phyloP scores from a whole-genome alignment of 2,797 vertebrate genomes.

The Philypnodon macrostomus region DNA sequence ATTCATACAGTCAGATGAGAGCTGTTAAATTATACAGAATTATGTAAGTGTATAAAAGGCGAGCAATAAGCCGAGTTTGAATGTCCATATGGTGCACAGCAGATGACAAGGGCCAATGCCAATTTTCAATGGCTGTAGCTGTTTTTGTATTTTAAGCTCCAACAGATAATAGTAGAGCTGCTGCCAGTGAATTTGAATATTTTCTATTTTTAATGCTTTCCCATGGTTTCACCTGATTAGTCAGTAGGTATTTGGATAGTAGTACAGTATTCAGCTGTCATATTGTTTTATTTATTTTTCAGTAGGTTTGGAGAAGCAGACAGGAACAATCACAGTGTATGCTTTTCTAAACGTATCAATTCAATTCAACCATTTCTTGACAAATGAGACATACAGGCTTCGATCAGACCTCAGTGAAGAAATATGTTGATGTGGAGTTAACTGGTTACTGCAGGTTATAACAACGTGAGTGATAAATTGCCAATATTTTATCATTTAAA shows the following conservation, averaged over 20 bases:
- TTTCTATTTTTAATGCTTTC: slow-evolving; percentile 1
- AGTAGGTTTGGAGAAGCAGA: too few species aligned
- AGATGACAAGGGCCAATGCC: slow-evolving; percentile 9
- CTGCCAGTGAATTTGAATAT: not conserved
- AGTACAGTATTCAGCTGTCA: too few species aligned
- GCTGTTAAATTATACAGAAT: slow-evolving; percentile 41
- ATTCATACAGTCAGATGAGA: slow-evolving; percentile 37
- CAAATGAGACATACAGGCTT: too few species aligned
- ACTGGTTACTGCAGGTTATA: too few species aligned
- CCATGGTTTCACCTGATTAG: not conserved
- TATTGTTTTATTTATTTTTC: too few species aligned
- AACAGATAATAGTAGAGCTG: slow-evolving; percentile 4
- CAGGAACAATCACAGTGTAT: too few species aligned
- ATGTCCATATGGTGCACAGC: slow-evolving; percentile 22
- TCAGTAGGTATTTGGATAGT: not conserved
- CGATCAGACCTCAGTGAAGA: too few species aligned
- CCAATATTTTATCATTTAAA: too few species aligned
- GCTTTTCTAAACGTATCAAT: too few species aligned
- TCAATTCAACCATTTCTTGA: too few species aligned
- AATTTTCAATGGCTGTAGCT: slow-evolving; percentile 1
- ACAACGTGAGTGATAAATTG: too few species aligned
- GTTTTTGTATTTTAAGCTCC: slow-evolving; percentile 12
- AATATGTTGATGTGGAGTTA: too few species aligned
- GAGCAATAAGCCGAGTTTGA: slow-evolving; percentile 15
- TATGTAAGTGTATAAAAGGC: slow-evolving; percentile 40